Evolutionary conservation across 2,797 vertebrate species (phyloP), one percentile per base, ranked within the genome.

Genomic region (Silurus lanzhouensis): DNA sequence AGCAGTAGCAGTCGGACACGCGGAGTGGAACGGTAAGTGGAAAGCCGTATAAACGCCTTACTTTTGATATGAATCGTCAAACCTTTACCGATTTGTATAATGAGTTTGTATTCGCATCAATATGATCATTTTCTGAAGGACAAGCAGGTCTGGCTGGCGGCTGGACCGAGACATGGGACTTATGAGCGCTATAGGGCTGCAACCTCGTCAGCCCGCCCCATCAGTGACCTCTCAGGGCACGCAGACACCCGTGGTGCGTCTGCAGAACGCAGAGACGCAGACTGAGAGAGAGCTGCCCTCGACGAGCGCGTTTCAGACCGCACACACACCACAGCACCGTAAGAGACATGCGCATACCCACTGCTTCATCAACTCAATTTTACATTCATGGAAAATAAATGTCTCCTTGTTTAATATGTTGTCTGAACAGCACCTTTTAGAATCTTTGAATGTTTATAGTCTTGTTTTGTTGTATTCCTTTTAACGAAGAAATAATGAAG

Each of bases 161-260:
- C 95, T 97, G 86, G 98, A 99, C 93, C 93, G 98, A 89, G 98
- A 99, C 92, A 98, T 99, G 97, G 98, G 98, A 52, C 89, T 99
- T 89, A 99, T 99, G 97, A 99, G 98, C 61, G 98, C 98, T 9
- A 99, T 99, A 84, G 98, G 98, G 81, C 94, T 99, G 57, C 98
- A 99, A 91, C 98, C 98, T 2, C 94, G 98, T 90, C 97, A 99
- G 86, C 98, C 98, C 13, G 89, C 96, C 89, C 97, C 98, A 5
- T 99, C 98, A 0, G 98, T 99, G 93, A 99, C 97, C 12, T 99
- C 98, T 19, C 98, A 99, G 90, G 98, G 98, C 85, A 99, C 98
- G 1, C 98, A 99, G 92, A 99, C 98, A 1, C 96, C 98, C 61
- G 95, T 97, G 0, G 94, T 98, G 63, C 97, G 97, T 94, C 94